These are phyloP conservation scores for Venusia cambrica DNA, from an alignment of 2,888 invertebrate species.

Conservation along the genomic window DNA sequence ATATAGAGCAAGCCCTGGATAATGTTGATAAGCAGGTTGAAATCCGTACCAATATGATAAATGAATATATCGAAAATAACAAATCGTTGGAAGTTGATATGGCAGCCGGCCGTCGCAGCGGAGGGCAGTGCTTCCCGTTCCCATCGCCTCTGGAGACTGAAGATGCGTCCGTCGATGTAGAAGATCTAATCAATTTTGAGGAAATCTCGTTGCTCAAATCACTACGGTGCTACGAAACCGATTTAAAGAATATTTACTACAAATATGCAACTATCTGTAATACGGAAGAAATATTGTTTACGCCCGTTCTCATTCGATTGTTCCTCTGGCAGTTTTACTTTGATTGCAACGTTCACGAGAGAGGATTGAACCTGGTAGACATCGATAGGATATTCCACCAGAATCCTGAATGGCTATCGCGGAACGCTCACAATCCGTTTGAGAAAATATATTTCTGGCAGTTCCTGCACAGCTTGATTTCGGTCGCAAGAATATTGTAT, in stretches of 20 bases:
- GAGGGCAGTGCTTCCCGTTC: too few species aligned
- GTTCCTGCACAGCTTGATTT: conserved; percentile 78
- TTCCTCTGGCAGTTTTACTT: conserved; percentile 83
- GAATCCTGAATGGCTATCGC: conserved; percentile 70
- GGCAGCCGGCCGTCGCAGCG: conserved; percentile 22
- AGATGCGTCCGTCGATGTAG: conserved; percentile 27
- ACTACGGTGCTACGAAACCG: conserved; percentile 65
- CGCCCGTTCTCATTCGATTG: conserved; percentile 71
- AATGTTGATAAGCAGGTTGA: conserved; percentile 56
- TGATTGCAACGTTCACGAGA: conserved; percentile 75
- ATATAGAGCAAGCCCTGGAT: conserved; percentile 59
- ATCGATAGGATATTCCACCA: conserved; percentile 71
- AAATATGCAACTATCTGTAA: conserved; percentile 74
- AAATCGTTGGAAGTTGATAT: conserved; percentile 32
- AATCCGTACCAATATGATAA: conserved; percentile 46
- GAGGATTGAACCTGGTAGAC: conserved; percentile 71
- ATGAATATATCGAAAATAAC: conserved; percentile 55
- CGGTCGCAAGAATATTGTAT: conserved; percentile 72
- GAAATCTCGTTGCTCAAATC: conserved; percentile 65
- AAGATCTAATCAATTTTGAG: conserved; percentile 61
- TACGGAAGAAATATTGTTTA: conserved; percentile 51
- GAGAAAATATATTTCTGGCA: conserved; percentile 83
- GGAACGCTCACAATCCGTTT: conserved; percentile 75
- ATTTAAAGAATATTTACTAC: conserved; percentile 73
- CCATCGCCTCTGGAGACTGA: conserved; percentile 14